Base-by-base conservation (phyloP, 2,113 vertebrate species). In the Mixornis gularis region DNA sequence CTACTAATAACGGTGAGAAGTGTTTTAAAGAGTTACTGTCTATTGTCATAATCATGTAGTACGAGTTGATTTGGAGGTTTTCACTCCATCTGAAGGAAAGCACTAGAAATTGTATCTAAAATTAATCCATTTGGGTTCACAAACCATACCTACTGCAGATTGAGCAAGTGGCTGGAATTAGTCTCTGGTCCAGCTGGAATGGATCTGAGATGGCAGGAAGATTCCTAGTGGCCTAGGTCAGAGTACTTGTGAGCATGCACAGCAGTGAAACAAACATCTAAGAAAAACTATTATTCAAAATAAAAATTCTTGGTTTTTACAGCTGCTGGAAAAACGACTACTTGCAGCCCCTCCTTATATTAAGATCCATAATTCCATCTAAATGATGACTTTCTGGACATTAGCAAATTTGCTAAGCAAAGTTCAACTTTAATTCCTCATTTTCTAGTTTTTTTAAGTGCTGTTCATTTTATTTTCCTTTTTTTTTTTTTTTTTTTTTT, bases 21-120 rank as follows among this genome's bases (percentile, higher is more conserved):
- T 73, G 77, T 92, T 92, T 66, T 70, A 77, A 62, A 83, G 62
- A 89, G 78, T 32, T 85, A 17, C 56, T 90, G 78, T 64, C 48
- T 83, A 13, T 41, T 70, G 64, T 46, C 30, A 55, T 17, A 58
- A 66, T 21, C 24, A 18, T 16, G 41, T 13, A 72, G 1, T 12
- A 65, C 55, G 5, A 2, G 8, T 17, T 82, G 24, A 9, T 87
- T 76, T 46, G 16, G 32, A 82, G 44, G 3, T 40, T 81, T 76
- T 40, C 44, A 36, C 14, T 52, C 3, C 10, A 5, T 32, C 21
- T 69, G 53, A 94, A 85, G 41, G 24, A 48, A 82, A 88, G 5
- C 13, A 44, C 85, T 69, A 41, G 58, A 76, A 79, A 10, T 41
- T 12, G 1, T 22, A 49, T 36, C 44, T 79, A 49, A 68, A 87